Percentiles rank a stretch among this genome's conserved stretches.
These are phyloP conservation scores for Pungitius pungitius DNA, from an alignment of 2,113 vertebrate genomes.

Conservation along the genomic window DNA sequence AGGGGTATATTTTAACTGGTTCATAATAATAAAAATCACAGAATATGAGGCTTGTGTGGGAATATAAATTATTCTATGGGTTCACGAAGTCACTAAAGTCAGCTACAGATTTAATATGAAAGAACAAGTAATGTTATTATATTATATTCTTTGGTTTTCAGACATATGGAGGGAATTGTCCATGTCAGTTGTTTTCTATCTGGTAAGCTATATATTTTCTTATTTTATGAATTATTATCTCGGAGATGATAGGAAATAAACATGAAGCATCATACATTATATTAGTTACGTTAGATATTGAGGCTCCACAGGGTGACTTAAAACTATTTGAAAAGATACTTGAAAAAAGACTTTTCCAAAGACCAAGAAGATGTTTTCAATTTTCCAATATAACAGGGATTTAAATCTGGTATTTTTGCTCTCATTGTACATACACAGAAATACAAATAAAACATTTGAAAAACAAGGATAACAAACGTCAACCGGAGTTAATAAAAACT, in stretches of 20 bases:
- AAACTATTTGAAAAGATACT: background rate
- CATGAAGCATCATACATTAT: background rate
- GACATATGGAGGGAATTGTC: slow-evolving; percentile 9
- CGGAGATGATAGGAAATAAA: background rate
- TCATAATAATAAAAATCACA: slow-evolving; percentile 39
- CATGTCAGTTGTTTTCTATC: slow-evolving; percentile 16
- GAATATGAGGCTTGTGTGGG: slow-evolving; percentile 6
- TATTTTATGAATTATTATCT: background rate
- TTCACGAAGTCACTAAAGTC: slow-evolving; percentile 20
- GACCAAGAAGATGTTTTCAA: background rate
- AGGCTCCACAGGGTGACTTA: background rate
- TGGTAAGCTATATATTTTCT: slow-evolving; percentile 14
- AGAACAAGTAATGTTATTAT: slow-evolving; percentile 41
- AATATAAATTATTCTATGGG: slow-evolving; percentile 23
- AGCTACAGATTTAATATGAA: slow-evolving; percentile 41
- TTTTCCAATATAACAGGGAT: background rate
- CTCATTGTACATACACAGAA: background rate
- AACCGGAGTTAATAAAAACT: background rate
- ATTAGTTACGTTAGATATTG: background rate
- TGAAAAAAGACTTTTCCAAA: background rate
- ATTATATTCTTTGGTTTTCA: slow-evolving; percentile 26
- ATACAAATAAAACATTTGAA: background rate
- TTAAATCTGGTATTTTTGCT: background rate
- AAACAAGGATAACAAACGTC: background rate
- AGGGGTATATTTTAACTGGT: slow-evolving; percentile 34